Base-by-base conservation (phyloP, 53 echinoderm and acorn worm species). In the Patiria pectinifera region DNA sequence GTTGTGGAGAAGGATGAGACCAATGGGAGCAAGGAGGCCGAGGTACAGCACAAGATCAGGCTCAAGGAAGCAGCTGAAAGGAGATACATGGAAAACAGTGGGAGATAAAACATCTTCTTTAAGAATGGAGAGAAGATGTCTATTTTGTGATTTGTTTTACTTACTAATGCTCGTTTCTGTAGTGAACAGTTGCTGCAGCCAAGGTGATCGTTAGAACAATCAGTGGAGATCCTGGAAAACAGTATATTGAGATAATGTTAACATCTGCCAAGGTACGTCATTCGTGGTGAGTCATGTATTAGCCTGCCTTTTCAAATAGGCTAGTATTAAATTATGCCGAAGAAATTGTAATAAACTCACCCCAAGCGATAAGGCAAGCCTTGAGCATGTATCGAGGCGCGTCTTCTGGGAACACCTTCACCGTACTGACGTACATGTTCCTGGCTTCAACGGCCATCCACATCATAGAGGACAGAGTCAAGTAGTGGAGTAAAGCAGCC, bases 351-450 rank as follows among this genome's bases (percentile, higher is more conserved):
- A 9, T 4, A 24, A 74, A 74, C 95, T 91, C 76, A 97, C 97
- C 97, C 97, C 97, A 97, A 45, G 97, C 96, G 21, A 94, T 58
- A 15, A 95, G 25, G 45, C 91, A 71, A 58, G 95, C 92, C 77
- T 94, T 96, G 63, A 92, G 60, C 46, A 97, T 94, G 66, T 94
- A 97, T 19, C 78, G 71, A 16, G 77, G 89, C 8, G 90, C 83
- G 71, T 96, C 93, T 62, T 92, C 86, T 4, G 92, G 93, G 87
- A 97, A 96, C 4, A 97, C 93, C 14, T 91, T 89, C 26, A 97
- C 92, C 21, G 95, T 82, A 80, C 93, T 87, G 71, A 94, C 87
- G 82, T 97, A 97, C 87, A 97, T 94, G 80, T 97, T 95, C 95
- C 95, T 25, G 96, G 92, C 47, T 94, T 96, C 79, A 59, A 13